These are phyloP conservation scores for Microplitis demolitor DNA, from an alignment of 1,140 invertebrate genomes.

Conservation along the genomic window DNA sequence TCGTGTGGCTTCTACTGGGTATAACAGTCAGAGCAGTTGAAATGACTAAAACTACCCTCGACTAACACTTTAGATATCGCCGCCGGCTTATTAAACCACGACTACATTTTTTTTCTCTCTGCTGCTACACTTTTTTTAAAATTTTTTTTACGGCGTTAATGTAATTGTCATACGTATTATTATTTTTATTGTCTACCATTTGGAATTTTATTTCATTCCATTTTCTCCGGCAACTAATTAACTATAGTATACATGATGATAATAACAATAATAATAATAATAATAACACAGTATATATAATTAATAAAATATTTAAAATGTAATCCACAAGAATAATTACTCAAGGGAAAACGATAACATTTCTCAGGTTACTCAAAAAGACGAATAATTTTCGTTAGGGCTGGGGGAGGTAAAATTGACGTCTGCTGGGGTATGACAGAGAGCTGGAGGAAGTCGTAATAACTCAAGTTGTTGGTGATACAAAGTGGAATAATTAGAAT, in stretches of 20 bases:
- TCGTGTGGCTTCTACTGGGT: too few species aligned
- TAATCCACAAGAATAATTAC: not conserved
- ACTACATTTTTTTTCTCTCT: not conserved
- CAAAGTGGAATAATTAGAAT: constrained; percentile 23
- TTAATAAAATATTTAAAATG: too few species aligned
- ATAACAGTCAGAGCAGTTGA: too few species aligned
- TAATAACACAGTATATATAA: too few species aligned
- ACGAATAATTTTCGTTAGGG: not conserved
- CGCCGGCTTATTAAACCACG: constrained; percentile 10
- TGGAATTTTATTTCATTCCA: not conserved
- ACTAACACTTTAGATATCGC: not conserved
- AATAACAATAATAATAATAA: too few species aligned
- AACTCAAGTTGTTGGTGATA: constrained; percentile 7
- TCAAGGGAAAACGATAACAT: not conserved
- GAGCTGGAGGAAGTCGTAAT: not conserved
- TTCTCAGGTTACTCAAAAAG: not conserved
- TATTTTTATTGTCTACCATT: not conserved
- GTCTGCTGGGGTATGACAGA: not conserved
- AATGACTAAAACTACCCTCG: too few species aligned
- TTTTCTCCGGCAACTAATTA: not conserved
- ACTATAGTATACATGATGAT: not conserved
- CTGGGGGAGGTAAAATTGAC: not conserved
- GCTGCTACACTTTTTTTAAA: too few species aligned
- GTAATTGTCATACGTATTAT: constrained; percentile 14
- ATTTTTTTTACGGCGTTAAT: not conserved